These are phyloP conservation scores for Zygaena filipendulae DNA, from an alignment of 2,888 invertebrate species.

Conservation along the genomic window DNA sequence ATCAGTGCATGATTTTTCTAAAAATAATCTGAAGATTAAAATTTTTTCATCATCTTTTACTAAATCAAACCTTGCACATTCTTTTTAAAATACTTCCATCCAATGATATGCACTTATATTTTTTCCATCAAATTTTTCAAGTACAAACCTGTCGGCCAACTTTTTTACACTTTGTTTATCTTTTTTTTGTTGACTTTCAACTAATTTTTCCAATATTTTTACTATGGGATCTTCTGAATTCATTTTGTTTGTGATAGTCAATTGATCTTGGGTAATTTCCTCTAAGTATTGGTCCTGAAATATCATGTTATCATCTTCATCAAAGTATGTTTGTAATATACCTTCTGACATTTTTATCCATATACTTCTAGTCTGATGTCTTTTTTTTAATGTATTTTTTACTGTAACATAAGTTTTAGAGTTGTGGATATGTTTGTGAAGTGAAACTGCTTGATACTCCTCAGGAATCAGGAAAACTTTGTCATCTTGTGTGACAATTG, in stretches of 20 bases:
- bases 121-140: slow-evolving; percentile 21
- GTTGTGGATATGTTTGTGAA: slow-evolving; percentile 10
- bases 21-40: slow-evolving; percentile 19
- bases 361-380: slow-evolving; percentile 12
- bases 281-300: slow-evolving; percentile 16
- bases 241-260: not conserved
- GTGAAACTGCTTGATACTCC: slow-evolving; percentile 8
- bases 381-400: slow-evolving; percentile 15
- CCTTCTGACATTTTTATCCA: slow-evolving; percentile 15
- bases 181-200: slow-evolving; percentile 11
- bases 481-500: slow-evolving; percentile 6
- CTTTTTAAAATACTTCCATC: slow-evolving; percentile 22
- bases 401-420: slow-evolving; percentile 9
- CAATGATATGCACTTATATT: slow-evolving; percentile 18
- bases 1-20: slow-evolving; percentile 17
- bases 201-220: slow-evolving; percentile 16
- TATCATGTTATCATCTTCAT: slow-evolving; percentile 15
- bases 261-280: slow-evolving; percentile 11
- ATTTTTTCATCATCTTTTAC: slow-evolving; percentile 18
- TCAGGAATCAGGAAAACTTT: slow-evolving; percentile 12
- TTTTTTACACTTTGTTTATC: slow-evolving; percentile 17
- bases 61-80: slow-evolving; percentile 20
- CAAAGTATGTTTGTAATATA: slow-evolving; percentile 9
- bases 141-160: slow-evolving; percentile 20
- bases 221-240: slow-evolving; percentile 3